These are phyloP conservation scores for Pipra filicauda DNA, from an alignment of 2,113 vertebrate species.

Conservation along the genomic window DNA sequence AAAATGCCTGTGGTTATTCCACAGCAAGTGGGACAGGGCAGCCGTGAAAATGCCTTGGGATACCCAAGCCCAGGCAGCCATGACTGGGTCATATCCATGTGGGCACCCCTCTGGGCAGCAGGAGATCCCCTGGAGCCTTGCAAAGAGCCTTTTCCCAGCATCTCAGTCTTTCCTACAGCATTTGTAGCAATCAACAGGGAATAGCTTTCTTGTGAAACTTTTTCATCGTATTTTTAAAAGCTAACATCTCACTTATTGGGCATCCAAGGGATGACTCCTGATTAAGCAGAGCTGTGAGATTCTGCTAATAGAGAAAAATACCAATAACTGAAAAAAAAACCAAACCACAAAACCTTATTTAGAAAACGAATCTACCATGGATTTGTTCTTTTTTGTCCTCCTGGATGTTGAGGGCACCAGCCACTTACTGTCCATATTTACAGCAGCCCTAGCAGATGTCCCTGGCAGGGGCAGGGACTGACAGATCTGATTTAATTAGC, in stretches of 20 bases:
- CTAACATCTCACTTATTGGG: neutral
- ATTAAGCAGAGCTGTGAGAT: neutral
- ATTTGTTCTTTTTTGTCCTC: neutral
- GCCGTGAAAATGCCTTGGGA: neutral
- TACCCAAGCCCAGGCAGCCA: rapidly evolving
- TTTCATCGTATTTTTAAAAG: neutral
- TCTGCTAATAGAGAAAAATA: neutral
- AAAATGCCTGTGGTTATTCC: neutral
- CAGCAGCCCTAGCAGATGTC: neutral
- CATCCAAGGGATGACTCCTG: neutral
- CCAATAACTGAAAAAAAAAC: neutral
- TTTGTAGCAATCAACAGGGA: neutral
- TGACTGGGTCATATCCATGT: neutral
- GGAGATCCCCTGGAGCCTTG: neutral
- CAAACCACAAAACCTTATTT: neutral
- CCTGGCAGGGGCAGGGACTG: neutral
- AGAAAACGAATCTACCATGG: neutral
- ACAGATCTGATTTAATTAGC: neutral
- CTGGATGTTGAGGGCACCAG: neutral
- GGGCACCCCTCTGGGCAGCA: neutral
- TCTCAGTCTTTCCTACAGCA: neutral
- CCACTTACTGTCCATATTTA: neutral
- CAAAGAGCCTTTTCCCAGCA: neutral
- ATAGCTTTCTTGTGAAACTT: neutral
- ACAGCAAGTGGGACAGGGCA: rapidly evolving